A percentile compares a stretch with the other conserved stretches of the same genome.
phyloP scores from a whole-genome alignment of 2,888 invertebrate genomes.

The Pyrocoelia pectoralis region DNA sequence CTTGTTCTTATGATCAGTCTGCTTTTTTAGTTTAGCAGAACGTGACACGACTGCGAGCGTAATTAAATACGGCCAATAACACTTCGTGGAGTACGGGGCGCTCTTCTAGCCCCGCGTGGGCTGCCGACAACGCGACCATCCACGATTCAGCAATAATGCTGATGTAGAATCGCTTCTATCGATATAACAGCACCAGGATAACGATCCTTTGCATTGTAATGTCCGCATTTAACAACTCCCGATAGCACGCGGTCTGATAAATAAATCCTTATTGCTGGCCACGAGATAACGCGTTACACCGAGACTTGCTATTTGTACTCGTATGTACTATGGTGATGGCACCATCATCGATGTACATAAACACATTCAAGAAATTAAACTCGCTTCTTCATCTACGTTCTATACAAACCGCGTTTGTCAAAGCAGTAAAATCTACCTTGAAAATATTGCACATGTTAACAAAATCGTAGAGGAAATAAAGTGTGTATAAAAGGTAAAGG shows the following conservation, averaged over 20 bases:
- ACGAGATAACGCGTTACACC: slow-evolving; percentile 49
- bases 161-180: slow-evolving; percentile 60
- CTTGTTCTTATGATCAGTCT: slow-evolving; percentile 42
- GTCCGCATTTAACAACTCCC: slow-evolving; percentile 59
- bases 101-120: slow-evolving; percentile 49
- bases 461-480: slow-evolving; percentile 20
- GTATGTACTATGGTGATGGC: slow-evolving; percentile 35
- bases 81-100: slow-evolving; percentile 43
- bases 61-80: slow-evolving; percentile 46
- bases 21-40: slow-evolving; percentile 44
- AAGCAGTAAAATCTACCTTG: slow-evolving; percentile 15
- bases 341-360: slow-evolving; percentile 16
- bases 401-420: background rate
- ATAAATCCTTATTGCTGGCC: slow-evolving; percentile 57
- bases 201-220: slow-evolving; percentile 61
- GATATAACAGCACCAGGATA: slow-evolving; percentile 58
- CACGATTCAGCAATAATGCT: slow-evolving; percentile 61
- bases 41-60: slow-evolving; percentile 44
- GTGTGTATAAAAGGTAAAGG: slow-evolving; percentile 28
- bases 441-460: slow-evolving; percentile 10
- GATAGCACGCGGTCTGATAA: slow-evolving; percentile 56
- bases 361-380: slow-evolving; percentile 14
- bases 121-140: slow-evolving; percentile 56
- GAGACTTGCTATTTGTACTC: slow-evolving; percentile 56
- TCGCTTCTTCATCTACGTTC: slow-evolving; percentile 4